Evolutionary conservation across 2,888 invertebrate species (phyloP), one percentile per base, ranked within the genome.

Genomic region (Miltochrista miniata): DNA sequence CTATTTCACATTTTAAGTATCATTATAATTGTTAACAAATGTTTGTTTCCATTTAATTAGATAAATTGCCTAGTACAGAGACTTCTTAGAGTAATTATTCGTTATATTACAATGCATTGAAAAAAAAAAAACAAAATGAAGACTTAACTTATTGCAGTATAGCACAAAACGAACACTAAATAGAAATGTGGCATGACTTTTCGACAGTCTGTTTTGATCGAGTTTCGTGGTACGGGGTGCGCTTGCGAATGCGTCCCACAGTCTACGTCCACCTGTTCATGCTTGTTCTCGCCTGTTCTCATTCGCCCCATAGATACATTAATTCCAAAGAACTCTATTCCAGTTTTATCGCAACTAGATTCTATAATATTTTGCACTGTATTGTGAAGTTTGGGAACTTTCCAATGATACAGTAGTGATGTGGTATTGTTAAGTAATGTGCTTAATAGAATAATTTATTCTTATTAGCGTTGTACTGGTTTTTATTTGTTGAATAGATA

Each of bases 261-360:
- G 44, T 51, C 56, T 35, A 30, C 53, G 54, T 55, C 56, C 68
- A 66, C 66, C 66, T 66, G 68, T 64, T 64, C 63, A 46, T 24
- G 29, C 43, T 39, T 43, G 48, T 52, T 44, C 39, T 33, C 48
- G 44, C 52, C 35, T 30, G 36, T 43, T 44, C 40, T 37, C 48
- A 31, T 40, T 56, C 52, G 61, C 68, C 78, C 78, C 78, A 69
- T 74, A 72, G 64, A 70, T 60, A 64, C 51, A 58, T 48, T 59
- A 59, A 63, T 63, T 64, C 64, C 40, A 56, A 56, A 54, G 52
- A 51, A 52, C 12, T 60, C 61, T 68, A 65, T 57, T 56, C 68
- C 56, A 56, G 70, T 64, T 58, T 61, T 55, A 59, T 52, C 44
- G 57, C 52, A 60, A 67, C 61, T 68, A 69, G 64, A 66, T 55